Conservation (phyloP, 2,113 vertebrate species). For the Dasyprocta punctata region DNA sequence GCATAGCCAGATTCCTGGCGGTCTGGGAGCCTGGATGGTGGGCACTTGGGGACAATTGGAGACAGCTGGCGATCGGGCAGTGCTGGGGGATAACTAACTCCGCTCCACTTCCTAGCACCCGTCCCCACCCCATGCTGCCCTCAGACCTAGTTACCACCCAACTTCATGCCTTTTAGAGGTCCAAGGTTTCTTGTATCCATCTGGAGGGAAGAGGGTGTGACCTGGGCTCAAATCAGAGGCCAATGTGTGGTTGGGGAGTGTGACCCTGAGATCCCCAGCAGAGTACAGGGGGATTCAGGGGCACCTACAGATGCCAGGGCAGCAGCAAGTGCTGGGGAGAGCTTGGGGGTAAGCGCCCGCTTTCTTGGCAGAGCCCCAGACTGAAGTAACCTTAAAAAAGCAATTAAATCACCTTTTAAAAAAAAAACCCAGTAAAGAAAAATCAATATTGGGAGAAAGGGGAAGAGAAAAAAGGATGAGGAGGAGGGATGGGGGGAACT, state of each 20-base stretch:
- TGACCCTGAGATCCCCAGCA: conserved; percentile 9
- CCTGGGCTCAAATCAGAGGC: neutral
- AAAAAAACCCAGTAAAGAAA: conserved; percentile 74
- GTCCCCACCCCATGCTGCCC: neutral
- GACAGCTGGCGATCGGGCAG: conserved; percentile 55
- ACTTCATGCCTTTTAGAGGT: neutral
- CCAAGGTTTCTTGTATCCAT: neutral
- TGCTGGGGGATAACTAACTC: neutral
- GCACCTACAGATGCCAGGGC: rapidly evolving
- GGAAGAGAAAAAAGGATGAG: conserved; percentile 59
- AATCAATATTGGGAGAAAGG: conserved; percentile 80
- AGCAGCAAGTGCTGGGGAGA: neutral
- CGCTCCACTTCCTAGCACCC: neutral
- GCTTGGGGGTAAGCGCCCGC: conserved; percentile 54
- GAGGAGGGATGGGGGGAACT: neutral
- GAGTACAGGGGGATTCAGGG: neutral
- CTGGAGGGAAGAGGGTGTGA: neutral
- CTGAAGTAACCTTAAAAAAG: conserved; percentile 83
- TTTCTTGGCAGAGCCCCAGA: conserved; percentile 79
- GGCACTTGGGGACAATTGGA: conserved; percentile 51
- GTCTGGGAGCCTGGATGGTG: conserved; percentile 14
- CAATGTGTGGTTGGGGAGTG: neutral
- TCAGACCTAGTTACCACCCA: neutral
- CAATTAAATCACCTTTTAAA: conserved; percentile 81
- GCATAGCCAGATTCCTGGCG: conserved; percentile 19